phyloP scores from a whole-genome alignment of 2,113 vertebrate species.

The Catharus bicknelli region DNA sequence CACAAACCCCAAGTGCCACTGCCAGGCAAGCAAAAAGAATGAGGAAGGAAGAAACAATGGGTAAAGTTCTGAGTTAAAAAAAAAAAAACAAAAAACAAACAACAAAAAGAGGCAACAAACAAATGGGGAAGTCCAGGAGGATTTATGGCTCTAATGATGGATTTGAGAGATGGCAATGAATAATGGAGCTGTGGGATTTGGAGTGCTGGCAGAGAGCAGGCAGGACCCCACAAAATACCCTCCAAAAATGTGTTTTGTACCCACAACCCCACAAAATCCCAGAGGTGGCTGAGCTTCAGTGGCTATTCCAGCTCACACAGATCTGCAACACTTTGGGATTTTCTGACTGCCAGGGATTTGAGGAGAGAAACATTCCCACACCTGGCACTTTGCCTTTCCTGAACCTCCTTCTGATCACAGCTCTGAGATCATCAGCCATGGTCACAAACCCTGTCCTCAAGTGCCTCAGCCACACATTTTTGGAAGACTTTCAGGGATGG shows the following conservation, averaged over 20 bases:
- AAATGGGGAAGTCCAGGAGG: not conserved
- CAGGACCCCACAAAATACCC: accelerated
- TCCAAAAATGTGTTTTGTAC: not conserved
- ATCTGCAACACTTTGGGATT: not conserved
- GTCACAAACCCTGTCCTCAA: not conserved
- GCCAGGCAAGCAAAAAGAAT: conserved; percentile 4
- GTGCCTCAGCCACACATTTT: not conserved
- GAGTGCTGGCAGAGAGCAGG: not conserved
- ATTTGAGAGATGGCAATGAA: not conserved
- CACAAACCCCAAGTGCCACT: conserved; percentile 17
- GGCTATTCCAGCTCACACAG: not conserved
- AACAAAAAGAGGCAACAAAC: not conserved
- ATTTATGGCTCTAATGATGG: conserved; percentile 9
- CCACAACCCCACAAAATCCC: not conserved
- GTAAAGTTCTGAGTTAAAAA: not conserved
- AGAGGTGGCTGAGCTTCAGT: not conserved
- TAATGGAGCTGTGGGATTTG: not conserved
- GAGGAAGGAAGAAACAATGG: conserved; percentile 8
- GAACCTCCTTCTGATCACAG: not conserved
- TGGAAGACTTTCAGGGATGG: not conserved
- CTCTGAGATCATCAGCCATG: accelerated
- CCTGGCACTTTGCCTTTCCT: not conserved
- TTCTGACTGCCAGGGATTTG: not conserved
- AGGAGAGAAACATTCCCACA: not conserved
- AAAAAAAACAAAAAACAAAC: not conserved